Base-by-base conservation (phyloP, 2,797 vertebrate genomes). In the Mus minutoides region DNA sequence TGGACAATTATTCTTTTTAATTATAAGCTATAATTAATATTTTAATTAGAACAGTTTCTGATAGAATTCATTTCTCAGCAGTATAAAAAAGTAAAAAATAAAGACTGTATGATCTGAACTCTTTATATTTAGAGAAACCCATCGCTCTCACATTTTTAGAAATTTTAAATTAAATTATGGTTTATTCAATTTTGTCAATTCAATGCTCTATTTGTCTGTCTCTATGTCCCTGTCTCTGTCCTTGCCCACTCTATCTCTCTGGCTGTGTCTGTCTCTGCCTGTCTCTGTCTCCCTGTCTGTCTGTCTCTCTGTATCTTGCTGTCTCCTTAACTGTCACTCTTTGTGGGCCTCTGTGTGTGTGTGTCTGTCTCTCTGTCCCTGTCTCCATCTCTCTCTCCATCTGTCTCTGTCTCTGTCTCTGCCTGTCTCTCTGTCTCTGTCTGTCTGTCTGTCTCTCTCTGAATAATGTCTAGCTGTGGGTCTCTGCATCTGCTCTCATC, bases 21-120 rank as follows among this genome's bases (percentile, higher is more conserved):
- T 64, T 91, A 93, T 93, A 78, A 76, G 24, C 49, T 76, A 85
- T 1, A 91, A 93, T 76, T 76, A 82, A 56, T 75, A 82, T 92
- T 95, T 94, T 83, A 91, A 94, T 82, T 80, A 52, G 77, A 76
- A 85, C 21, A 64, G 6, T 22, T 2, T 34, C 54, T 92, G 49
- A 10, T 90, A 21, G 79, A 85, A 58, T 69, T 31, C 2, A 88
- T 77, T 90, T 86, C 83, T 90, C 73, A 92, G 75, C 22, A 67
- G 10, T n/a, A 52, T 56, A 62, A 78, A 69, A 54, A 88, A 56
- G 24, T 31, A 85, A 83, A 78, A 22, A 31, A 75, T 46, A 37
- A 94, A 95, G 73, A 56, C 16, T n/a, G 16, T 37, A 73, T 73
- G 14, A 49, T 91, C 9, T 91, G 67, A 91, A 40, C 67, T 96